phyloP scores from a whole-genome alignment of 1,140 invertebrate genomes.

The Chelonus insularis region DNA sequence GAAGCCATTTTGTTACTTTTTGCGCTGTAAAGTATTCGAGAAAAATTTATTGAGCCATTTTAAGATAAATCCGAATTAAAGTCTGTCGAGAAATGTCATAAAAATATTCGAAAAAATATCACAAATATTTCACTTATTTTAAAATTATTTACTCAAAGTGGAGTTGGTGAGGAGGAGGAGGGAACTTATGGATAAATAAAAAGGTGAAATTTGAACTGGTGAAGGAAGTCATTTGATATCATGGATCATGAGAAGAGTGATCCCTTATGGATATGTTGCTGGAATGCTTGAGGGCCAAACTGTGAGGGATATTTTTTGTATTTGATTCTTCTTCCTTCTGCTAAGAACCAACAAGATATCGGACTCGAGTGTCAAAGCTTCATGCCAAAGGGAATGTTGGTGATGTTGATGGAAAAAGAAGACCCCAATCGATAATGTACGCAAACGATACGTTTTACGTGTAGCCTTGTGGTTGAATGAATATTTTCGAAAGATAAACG shows the following conservation, averaged over 20 bases:
- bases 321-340: background rate
- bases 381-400: background rate
- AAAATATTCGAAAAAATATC: too few relatives aligned
- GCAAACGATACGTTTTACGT: background rate
- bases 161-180: background rate
- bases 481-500: conserved; percentile 1
- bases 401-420: background rate
- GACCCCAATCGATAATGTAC: background rate
- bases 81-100: too few relatives aligned
- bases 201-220: conserved; percentile 17
- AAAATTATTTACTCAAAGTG: background rate
- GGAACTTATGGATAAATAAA: conserved; percentile 18
- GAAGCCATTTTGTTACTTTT: too few relatives aligned
- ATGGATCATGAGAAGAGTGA: conserved; percentile 20
- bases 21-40: too few relatives aligned
- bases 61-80: too few relatives aligned
- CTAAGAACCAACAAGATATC: conserved; percentile 4
- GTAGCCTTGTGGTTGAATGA: background rate
- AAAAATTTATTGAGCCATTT: too few relatives aligned
- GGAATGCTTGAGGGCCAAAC: conserved; percentile 6
- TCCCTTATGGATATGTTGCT: conserved; percentile 22
- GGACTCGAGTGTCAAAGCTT: conserved; percentile 1
- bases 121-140: too few relatives aligned
- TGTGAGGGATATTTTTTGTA: background rate
- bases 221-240: conserved; percentile 23